phyloP scores from a whole-genome alignment of 2,888 invertebrate species.

The Amorpha juglandis region DNA sequence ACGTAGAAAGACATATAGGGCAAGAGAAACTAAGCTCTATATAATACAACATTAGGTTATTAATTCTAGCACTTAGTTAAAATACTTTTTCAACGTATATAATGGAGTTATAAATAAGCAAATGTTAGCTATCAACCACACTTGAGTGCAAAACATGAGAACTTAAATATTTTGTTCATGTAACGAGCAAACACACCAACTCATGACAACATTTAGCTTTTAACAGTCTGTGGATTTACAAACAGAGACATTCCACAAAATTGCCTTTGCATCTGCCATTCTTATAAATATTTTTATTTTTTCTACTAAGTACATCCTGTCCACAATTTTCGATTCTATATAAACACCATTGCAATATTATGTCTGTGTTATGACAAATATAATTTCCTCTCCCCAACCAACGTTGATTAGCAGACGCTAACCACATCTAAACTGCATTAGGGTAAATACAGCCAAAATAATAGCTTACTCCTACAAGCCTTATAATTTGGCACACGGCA shows the following conservation, averaged over 20 bases:
- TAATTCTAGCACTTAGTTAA: neutral
- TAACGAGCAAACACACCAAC: slow-evolving; percentile 12
- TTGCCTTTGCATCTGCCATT: slow-evolving; percentile 17
- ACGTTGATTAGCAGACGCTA: slow-evolving; percentile 26
- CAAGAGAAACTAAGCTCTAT: too few relatives aligned
- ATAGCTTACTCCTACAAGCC: slow-evolving; percentile 51
- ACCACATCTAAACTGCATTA: slow-evolving; percentile 51
- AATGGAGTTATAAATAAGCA: neutral
- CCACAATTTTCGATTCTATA: neutral
- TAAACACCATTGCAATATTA: neutral
- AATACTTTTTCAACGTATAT: neutral
- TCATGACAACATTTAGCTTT: slow-evolving; percentile 22
- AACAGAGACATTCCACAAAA: slow-evolving; percentile 16
- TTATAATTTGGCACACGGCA: slow-evolving; percentile 54
- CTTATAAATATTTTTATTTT: neutral
- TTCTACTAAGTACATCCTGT: neutral
- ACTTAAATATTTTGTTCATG: slow-evolving; percentile 10
- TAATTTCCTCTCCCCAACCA: slow-evolving; percentile 38
- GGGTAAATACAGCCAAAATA: slow-evolving; percentile 52
- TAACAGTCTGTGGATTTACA: slow-evolving; percentile 18
- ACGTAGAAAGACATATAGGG: too few relatives aligned
- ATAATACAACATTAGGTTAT: too few relatives aligned
- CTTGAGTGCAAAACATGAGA: neutral
- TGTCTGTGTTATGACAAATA: slow-evolving; percentile 37
- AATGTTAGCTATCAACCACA: slow-evolving; percentile 1